Evolutionary conservation across 2,113 vertebrate genomes (phyloP).

Genomic region (Antechinus stuartii): DNA sequence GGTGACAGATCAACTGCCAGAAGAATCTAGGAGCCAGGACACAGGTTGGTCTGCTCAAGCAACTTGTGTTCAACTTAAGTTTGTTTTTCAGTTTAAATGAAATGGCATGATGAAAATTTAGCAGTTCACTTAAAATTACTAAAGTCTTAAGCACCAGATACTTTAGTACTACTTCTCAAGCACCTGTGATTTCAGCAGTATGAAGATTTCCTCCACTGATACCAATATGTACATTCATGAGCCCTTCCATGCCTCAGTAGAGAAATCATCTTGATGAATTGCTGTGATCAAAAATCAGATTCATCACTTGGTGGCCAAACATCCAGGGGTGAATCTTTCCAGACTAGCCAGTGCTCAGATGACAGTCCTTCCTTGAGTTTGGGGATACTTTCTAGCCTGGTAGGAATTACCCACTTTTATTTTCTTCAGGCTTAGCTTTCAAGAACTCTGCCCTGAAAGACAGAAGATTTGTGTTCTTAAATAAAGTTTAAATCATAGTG

Average conservation of each 20-base stretch:
- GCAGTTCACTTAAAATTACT: neutral
- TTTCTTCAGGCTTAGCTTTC: neutral
- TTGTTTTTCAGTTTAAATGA: neutral
- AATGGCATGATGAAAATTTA: neutral
- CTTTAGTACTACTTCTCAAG: neutral
- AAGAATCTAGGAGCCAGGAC: constrained; percentile 78
- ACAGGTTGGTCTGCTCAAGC: constrained; percentile 77
- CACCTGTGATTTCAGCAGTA: neutral
- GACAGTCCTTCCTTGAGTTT: neutral
- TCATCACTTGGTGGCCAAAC: neutral
- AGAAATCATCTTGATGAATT: neutral
- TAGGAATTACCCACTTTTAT: neutral
- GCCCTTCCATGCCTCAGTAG: neutral
- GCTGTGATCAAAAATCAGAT: neutral
- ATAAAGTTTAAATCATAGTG: neutral
- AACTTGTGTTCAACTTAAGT: neutral
- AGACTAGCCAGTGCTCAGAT: neutral
- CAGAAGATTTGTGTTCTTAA: neutral
- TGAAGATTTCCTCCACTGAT: neutral
- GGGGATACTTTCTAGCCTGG: neutral
- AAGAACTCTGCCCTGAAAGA: neutral
- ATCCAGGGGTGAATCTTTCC: neutral
- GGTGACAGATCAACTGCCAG: constrained; percentile 59
- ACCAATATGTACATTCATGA: neutral
- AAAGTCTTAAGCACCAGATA: neutral